These are phyloP conservation scores for Octonoba sinensis DNA, from an alignment of 2,888 invertebrate species.

Conservation along the genomic window DNA sequence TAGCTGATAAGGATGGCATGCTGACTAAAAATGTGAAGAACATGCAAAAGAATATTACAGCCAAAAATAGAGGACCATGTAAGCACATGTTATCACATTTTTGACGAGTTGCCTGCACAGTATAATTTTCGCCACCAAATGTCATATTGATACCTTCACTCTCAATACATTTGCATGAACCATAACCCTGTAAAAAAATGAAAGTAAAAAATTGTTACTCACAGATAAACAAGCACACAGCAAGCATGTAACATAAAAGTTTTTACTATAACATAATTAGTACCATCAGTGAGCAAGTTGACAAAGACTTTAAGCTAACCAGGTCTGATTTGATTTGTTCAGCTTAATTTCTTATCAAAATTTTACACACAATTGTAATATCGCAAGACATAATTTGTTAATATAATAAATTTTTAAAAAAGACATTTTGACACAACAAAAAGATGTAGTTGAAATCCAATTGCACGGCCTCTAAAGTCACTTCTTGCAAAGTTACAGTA, in stretches of 20 bases:
- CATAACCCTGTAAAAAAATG: constrained; percentile 72
- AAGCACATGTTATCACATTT: constrained; percentile 74
- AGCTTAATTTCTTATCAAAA: no score
- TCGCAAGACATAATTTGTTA: no score
- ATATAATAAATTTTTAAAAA: no score
- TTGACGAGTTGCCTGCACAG: constrained; percentile 73
- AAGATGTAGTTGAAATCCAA: no score
- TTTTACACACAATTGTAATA: no score
- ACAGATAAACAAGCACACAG: not conserved
- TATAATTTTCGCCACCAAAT: constrained; percentile 14
- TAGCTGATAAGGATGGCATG: constrained; percentile 87
- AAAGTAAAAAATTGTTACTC: not conserved
- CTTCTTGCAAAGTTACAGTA: no score
- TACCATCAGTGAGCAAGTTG: no score
- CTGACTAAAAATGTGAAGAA: constrained; percentile 84
- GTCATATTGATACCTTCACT: constrained; percentile 61
- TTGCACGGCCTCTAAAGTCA: no score
- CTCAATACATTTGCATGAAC: constrained; percentile 75
- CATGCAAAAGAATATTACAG: constrained; percentile 75
- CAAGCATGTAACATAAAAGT: not conserved
- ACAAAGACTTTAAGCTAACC: no score
- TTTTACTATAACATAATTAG: not conserved
- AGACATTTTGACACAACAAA: no score
- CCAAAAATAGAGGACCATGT: constrained; percentile 76
- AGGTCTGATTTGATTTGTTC: no score